Base-by-base conservation (phyloP, 2,888 invertebrate genomes). In the Electrophaes corylata region DNA sequence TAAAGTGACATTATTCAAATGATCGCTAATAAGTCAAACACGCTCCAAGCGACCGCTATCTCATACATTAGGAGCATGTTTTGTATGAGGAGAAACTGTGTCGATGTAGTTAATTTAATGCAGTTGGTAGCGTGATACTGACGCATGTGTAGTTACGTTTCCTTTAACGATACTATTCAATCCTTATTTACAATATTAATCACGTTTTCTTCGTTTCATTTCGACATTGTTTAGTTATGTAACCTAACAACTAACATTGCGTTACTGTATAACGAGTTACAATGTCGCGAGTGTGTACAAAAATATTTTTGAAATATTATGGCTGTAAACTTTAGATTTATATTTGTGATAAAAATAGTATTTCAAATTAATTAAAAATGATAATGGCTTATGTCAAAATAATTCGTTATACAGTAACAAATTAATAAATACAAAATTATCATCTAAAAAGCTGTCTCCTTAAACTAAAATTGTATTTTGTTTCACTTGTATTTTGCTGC, bases 191-290 rank as follows among this genome's bases (percentile, higher is more conserved):
- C 86, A 84, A 66, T 68, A 73, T 44, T 78, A 67, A 86, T 85
- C 83, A 85, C 86, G 66, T 84, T 29, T 78, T 69, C 67, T 87
- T 89, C 88, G 88, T 87, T 89, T 87, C 87, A 73, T 76, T 76
- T 77, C 73, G 81, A 89, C 88, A 87, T 88, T 88, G 87, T 88
- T 83, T 82, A 78, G 85, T 88, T 88, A 63, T 71, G 81, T 88
- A 86, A 75, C 83, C 87, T 88, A 88, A 45, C 19, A 51, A 31
- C 29, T 64, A 67, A 66, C n/a, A 43, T 57, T 55, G 45, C 41
- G 37, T 31, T 19, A 49, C 26, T 51, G 33, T 2, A 46, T 46
- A 48, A 49, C 45, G 51, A 57, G 50, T 47, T 50, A 56, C 58
- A 53, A 37, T 49, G 57, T 47, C 41, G 48, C 47, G 33, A 60